phyloP scores from a whole-genome alignment of 2,113 vertebrate genomes.

The Thamnophis sirtalis region DNA sequence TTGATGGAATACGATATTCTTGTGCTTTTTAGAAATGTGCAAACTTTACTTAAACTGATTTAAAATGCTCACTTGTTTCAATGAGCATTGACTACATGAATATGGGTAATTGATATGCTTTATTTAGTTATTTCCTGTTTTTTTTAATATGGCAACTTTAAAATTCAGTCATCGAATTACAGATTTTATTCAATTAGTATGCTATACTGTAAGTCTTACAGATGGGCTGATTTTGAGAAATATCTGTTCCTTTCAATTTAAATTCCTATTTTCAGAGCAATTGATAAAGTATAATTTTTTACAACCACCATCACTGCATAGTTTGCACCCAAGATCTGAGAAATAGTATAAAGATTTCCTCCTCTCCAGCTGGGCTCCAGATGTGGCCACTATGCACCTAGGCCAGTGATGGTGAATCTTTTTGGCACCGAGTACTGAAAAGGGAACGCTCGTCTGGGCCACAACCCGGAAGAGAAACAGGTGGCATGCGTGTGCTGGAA shows the following conservation, averaged over 20 bases:
- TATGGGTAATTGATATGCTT: neutral
- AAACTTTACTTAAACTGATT: neutral
- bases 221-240: neutral
- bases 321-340: neutral
- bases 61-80: neutral
- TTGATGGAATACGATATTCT: neutral
- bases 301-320: neutral
- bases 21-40: neutral
- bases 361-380: neutral
- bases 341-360: neutral
- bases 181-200: conserved; percentile 22
- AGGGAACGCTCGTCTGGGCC: too few species aligned
- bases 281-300: neutral
- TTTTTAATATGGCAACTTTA: neutral
- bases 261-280: neutral
- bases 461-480: too few species aligned
- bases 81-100: neutral
- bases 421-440: too few species aligned
- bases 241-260: conserved; percentile 2
- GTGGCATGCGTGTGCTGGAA: too few species aligned
- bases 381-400: neutral
- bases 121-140: neutral
- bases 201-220: neutral
- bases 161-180: neutral
- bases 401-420: too few species aligned